Evolutionary conservation across 2,797 vertebrate genomes (phyloP).

Genomic region (Fratercula arctica): DNA sequence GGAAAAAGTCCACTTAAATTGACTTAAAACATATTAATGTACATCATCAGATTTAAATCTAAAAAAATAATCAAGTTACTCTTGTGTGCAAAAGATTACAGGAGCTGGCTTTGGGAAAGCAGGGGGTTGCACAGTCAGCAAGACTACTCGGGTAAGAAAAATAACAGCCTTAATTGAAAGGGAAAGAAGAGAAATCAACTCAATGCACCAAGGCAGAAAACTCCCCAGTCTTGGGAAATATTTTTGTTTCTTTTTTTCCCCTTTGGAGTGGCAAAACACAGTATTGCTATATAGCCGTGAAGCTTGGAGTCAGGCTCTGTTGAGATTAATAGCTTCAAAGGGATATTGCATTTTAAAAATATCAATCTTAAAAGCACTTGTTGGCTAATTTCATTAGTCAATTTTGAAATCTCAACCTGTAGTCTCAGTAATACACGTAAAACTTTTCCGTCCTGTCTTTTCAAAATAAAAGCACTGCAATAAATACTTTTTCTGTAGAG

Average conservation of each 20-base stretch:
- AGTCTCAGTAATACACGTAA: background rate
- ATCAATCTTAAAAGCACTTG: background rate
- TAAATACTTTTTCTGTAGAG: too few species aligned
- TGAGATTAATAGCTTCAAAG: background rate
- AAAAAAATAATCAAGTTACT: background rate
- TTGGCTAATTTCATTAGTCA: background rate
- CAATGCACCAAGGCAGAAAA: background rate
- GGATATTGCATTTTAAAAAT: background rate
- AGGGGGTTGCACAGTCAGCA: background rate
- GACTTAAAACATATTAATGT: background rate
- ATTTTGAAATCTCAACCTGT: background rate
- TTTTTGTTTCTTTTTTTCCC: too few species aligned
- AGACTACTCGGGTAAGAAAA: background rate
- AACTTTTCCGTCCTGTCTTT: background rate
- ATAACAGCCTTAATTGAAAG: background rate
- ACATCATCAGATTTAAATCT: background rate
- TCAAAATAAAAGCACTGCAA: background rate
- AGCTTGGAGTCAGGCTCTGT: background rate
- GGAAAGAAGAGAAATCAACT: background rate
- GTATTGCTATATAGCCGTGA: background rate
- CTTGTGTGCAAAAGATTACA: background rate
- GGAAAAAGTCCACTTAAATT: background rate
- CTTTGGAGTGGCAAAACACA: background rate
- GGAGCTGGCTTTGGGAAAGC: background rate
- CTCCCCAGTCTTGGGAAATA: background rate